Percentiles rank a stretch among this genome's conserved stretches.
Conservation (phyloP, 1,140 invertebrate species). For the Scaptomyza montana region DNA sequence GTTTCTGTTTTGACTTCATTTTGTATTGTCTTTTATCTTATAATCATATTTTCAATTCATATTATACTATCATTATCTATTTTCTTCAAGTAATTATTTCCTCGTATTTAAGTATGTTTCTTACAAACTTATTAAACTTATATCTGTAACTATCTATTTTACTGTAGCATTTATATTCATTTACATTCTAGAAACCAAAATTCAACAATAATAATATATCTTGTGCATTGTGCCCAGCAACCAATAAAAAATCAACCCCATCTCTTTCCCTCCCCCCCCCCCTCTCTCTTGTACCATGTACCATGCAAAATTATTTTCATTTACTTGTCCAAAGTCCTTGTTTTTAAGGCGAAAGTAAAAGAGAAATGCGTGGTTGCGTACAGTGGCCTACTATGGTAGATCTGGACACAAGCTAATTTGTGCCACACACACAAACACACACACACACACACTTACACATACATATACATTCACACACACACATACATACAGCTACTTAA, state of each 20-base stretch:
- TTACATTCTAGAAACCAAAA: slow-evolving; percentile 32
- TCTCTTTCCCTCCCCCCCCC: not conserved
- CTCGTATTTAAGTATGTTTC: slow-evolving; percentile 33
- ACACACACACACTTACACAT: slow-evolving; percentile 31
- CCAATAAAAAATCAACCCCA: not conserved
- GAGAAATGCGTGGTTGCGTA: slow-evolving; percentile 83
- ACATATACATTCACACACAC: slow-evolving; percentile 12
- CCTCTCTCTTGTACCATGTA: not conserved
- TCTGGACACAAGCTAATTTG: slow-evolving; percentile 69
- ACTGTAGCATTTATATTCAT: slow-evolving; percentile 33
- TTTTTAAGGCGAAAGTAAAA: slow-evolving; percentile 50
- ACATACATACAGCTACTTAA: slow-evolving; percentile 10
- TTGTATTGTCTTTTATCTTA: slow-evolving; percentile 12
- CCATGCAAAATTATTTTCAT: slow-evolving; percentile 50
- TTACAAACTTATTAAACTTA: slow-evolving; percentile 49
- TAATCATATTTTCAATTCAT: slow-evolving; percentile 9
- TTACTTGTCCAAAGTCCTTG: slow-evolving; percentile 32
- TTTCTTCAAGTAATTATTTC: slow-evolving; percentile 48
- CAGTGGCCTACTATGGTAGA: slow-evolving; percentile 84
- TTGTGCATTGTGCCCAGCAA: slow-evolving; percentile 14
- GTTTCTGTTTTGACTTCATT: too few relatives aligned
- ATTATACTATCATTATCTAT: slow-evolving; percentile 22
- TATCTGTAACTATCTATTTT: slow-evolving; percentile 55
- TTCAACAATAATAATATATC: slow-evolving; percentile 22
- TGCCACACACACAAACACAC: slow-evolving; percentile 37